A percentile compares a stretch with the other conserved stretches of the same genome.
Evolutionary conservation across 2,113 vertebrate genomes (phyloP).

Genomic region (Oxyruncus cristatus): DNA sequence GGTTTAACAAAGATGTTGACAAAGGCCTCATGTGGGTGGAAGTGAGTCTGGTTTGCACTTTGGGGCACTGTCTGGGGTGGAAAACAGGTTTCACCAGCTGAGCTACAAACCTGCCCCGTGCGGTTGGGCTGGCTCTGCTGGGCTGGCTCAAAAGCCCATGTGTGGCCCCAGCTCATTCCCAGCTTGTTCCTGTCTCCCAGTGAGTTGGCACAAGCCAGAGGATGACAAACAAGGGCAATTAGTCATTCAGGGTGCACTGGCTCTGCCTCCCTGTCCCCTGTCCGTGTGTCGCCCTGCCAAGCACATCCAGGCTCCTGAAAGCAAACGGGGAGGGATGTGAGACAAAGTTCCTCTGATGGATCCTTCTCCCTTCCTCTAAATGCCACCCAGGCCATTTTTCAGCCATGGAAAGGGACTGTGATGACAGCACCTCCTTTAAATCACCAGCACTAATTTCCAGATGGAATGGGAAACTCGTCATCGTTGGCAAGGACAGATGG

Average conservation of each 20-base stretch:
- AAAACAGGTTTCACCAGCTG: background rate
- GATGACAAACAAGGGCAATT: background rate
- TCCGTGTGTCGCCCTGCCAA: background rate
- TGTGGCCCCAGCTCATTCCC: background rate
- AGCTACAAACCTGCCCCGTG: background rate
- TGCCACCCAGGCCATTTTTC: background rate
- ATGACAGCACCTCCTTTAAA: background rate
- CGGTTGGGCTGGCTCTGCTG: background rate
- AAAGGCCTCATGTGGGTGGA: rapidly evolving
- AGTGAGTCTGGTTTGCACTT: background rate
- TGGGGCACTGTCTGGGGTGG: background rate
- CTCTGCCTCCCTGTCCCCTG: background rate
- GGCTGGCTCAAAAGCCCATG: too few species aligned
- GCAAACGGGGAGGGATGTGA: background rate
- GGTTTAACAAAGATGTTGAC: background rate
- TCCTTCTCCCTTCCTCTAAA: background rate
- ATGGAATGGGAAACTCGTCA: background rate
- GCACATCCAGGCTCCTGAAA: background rate
- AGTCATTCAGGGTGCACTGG: background rate
- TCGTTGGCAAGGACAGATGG: background rate
- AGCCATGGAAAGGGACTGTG: background rate
- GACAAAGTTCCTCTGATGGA: background rate
- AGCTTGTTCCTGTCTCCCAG: background rate
- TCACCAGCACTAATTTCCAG: background rate
- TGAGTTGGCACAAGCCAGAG: background rate